Conservation (phyloP, 1,140 invertebrate species). For the Pseudomyrmex concolor region DNA sequence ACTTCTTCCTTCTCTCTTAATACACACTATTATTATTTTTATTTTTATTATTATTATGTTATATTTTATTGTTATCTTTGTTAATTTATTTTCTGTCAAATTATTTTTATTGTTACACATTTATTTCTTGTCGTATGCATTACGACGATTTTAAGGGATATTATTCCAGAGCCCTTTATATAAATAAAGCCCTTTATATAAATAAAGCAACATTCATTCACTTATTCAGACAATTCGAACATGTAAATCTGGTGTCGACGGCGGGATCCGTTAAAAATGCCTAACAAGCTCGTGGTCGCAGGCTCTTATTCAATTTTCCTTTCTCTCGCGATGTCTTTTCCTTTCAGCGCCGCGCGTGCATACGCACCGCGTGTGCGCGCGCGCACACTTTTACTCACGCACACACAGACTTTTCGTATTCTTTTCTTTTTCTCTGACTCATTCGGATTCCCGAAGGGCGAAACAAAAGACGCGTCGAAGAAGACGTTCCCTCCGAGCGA, state of each 20-base stretch:
- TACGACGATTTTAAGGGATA: too few species aligned
- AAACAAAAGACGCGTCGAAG: constrained; percentile 71
- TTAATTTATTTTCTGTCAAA: too few species aligned
- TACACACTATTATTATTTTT: too few species aligned
- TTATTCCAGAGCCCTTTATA: too few species aligned
- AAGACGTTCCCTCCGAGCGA: constrained; percentile 40
- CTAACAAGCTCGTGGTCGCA: constrained; percentile 11
- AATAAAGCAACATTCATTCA: too few species aligned
- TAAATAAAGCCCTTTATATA: too few species aligned
- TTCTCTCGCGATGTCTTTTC: constrained; percentile 55
- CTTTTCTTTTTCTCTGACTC: constrained; percentile 67
- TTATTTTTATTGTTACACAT: too few species aligned
- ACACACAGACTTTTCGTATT: neutral
- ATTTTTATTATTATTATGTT: too few species aligned
- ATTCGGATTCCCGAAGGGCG: constrained; percentile 53
- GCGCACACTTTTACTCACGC: neutral
- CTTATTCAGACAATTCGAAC: neutral
- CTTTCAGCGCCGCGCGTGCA: neutral
- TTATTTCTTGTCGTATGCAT: too few species aligned
- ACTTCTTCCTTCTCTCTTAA: too few species aligned
- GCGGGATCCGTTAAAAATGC: constrained; percentile 34
- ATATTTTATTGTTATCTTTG: too few species aligned
- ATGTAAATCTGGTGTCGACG: constrained; percentile 17
- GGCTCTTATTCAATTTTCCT: constrained; percentile 54
- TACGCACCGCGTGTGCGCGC: neutral